Base-by-base conservation (phyloP, 2,113 vertebrate species). In the Tragelaphus strepsiceros region DNA sequence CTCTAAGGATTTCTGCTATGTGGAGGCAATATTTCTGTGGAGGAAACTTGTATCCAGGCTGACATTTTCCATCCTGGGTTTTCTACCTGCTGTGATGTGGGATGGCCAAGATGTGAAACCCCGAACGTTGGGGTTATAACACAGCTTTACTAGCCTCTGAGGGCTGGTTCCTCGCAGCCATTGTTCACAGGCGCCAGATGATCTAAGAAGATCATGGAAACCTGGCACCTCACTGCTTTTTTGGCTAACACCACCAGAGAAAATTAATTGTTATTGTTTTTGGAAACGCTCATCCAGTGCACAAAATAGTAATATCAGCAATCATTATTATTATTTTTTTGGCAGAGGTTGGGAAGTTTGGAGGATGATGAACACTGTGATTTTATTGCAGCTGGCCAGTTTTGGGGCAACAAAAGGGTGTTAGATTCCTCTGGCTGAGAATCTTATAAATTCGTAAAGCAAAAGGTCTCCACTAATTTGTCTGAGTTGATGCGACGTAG, bases 251-350 rank as follows among this genome's bases (percentile, higher is more conserved):
- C 80, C 49, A 82, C 85, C 49, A 90, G 96, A 97, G 93, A 98
- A 98, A 98, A 97, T 97, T 97, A 98, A 98, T 97, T 96, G 64
- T 94, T 98, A 98, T 94, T 98, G 97, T 96, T 98, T 97, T 97
- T 98, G 97, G 96, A 98, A 95, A 90, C 49, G 51, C 81, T 92
- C 49, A 82, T 64, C 77, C 77, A 96, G 80, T 19, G 53, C 87
- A 95, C 81, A 95, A 95, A 87, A 94, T 88, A 83, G 96, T 88
- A 97, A 88, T 95, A 97, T 93, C 88, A 94, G 92, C 64, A 94
- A 94, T 96, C 85, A 93, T 51, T 30, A 74, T 59, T n/a, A 59
- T 87, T 87, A 56, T 46, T 32, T 22, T 92, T 96, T 88, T 78
- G 62, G 94, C 54, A 35, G 82, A 90, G 8, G 30, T 35, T 93